Base-by-base conservation (phyloP, 2,113 vertebrate species). In the Crotalus horridus region DNA sequence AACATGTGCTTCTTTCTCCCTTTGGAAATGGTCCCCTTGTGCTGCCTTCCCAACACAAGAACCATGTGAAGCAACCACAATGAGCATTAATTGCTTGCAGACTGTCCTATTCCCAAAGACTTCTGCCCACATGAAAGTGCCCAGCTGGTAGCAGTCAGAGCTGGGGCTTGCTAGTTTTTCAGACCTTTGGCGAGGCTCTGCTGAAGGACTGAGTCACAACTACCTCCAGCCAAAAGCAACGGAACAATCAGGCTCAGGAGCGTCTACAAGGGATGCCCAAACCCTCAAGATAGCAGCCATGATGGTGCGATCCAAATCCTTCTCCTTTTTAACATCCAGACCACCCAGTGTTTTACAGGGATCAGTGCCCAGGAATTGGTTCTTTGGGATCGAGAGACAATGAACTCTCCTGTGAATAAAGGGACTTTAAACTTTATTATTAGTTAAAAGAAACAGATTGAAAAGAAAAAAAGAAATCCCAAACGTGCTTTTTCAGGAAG, bases 101-200 rank as follows among this genome's bases (percentile, higher is more conserved):
- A n/a, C 87, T 43, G 29, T 3, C 86, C 91, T 55, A 0, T 56
- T 81, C 54, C 48, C 58, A 5, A 88, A 54, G 13, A 54, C 55
- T 20, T 86, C 48, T 64, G 69, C 93, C 93, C 93, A 92, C 93
- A 92, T 91, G 64, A 92, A 94, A 92, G 91, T 33, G 23, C n/a
- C 53, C 7, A 23, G 59, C 9, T 23, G n/a, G 26, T 8, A 87
- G 69, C 39, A 91, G 74, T 56, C 92, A 64, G 1, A n/a, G 15
- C 23, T 9, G 55, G n/a, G 39, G 0, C 24, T 39, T 24, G 64
- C 89, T 56, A 54, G 33, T 89, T 93, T 91, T 91, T 56, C 89
- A 10, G 61, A 54, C 24, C n/a, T 10, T 2, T 91, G 88, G 21
- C 2, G 20, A 56, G 51, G 17, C 85, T 69, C 88, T 43, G 15